Conservation (phyloP, 2,888 invertebrate genomes). For the Cheilosia impressa region DNA sequence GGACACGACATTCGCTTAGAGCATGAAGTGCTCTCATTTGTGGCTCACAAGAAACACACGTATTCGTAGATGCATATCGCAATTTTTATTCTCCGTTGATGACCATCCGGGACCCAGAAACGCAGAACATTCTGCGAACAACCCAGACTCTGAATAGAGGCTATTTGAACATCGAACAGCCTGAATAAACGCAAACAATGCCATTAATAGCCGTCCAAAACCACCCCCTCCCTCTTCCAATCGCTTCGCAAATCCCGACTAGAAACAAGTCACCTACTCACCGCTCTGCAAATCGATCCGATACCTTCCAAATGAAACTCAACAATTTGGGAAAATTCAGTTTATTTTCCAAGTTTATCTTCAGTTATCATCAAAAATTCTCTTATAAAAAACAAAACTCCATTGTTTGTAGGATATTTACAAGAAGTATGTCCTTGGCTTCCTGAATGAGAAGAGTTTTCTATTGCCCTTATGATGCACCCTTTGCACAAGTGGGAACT, state of each 20-base stretch:
- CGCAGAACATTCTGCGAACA: too few relatives aligned
- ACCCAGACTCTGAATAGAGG: too few relatives aligned
- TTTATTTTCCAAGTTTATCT: conserved; percentile 58
- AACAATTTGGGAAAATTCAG: conserved; percentile 45
- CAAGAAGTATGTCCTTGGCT: conserved; percentile 84
- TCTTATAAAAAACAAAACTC: conserved; percentile 68
- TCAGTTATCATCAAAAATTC: conserved; percentile 55
- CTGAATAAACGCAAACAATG: too few relatives aligned
- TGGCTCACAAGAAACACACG: too few relatives aligned
- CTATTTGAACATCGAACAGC: too few relatives aligned
- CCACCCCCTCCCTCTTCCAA: not conserved
- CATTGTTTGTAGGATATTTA: conserved; percentile 77
- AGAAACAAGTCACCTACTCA: not conserved
- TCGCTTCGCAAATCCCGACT: not conserved
- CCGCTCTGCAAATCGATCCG: not conserved
- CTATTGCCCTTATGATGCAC: conserved; percentile 93
- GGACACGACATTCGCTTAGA: too few relatives aligned
- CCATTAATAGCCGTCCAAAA: too few relatives aligned
- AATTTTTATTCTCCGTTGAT: too few relatives aligned
- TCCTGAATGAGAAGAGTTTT: conserved; percentile 89
- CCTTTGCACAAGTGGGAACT: conserved; percentile 97
- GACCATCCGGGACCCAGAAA: too few relatives aligned
- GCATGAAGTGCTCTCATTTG: too few relatives aligned
- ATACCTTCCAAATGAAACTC: conserved; percentile 5
- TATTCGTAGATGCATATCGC: too few relatives aligned